Evolutionary conservation across 2,797 vertebrate species (phyloP), one percentile per base, ranked within the genome.

Genomic region (Helostoma temminkii): DNA sequence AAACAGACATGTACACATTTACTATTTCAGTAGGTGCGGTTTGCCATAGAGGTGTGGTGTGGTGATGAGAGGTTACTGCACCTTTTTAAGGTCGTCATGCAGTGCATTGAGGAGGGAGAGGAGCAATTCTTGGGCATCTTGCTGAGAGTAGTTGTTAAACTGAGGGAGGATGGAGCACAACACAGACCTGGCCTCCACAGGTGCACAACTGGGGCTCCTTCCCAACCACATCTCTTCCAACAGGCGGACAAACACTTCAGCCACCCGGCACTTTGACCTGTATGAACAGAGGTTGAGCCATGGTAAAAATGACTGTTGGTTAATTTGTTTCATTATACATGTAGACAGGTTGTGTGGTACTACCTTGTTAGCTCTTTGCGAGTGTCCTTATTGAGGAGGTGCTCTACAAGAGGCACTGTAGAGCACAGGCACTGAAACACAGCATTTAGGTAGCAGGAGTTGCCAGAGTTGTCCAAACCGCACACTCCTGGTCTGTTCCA

Each of bases 111-210:
- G 89, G 53, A 96, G 91, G 46, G 92, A 94, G 42, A 97, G 93
- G 64, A 96, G 90, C 56, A 97, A 93, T 36, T 96, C 95, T 74
- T 97, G 96, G 0, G 96, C 95, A 0, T 97, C 96, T 8, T 97
- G 95, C 78, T 96, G 96, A 2, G 76, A 89, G 54, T 76, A 87
- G 78, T 88, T 93, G 79, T 89, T 84, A 48, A 97, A 97, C 19
- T 90, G 79, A 0, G 95, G 93, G 69, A 95, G 88, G 49, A 85
- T 77, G 34, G 86, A 92, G 64, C 83, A 86, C 18, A 96, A 81
- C 34, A 89, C 74, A 0, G 90, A 85, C 41, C 83, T 65, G 60
- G 96, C 93, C 73, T 92, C 88, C 71, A 89, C 82, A 0, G 94
- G 94, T 9, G 93, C 91, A 53, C 95, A 88, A 5, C 74, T 94